phyloP scores from a whole-genome alignment of 2,888 invertebrate species.

The Leptura quadrifasciata region DNA sequence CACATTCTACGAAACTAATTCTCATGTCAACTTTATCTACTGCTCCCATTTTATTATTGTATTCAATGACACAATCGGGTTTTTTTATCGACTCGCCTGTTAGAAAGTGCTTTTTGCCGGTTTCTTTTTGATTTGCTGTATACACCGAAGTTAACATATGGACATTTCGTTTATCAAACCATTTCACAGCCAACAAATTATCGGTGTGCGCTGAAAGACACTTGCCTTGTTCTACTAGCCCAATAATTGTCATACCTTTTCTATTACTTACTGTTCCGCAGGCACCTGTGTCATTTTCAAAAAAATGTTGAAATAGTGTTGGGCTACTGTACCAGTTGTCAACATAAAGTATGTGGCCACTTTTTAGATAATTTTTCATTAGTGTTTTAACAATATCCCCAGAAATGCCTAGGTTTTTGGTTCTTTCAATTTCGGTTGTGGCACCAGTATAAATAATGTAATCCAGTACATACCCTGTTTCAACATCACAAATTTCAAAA shows the following conservation, averaged over 20 bases:
- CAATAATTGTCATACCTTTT: background rate
- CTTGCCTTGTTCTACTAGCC: background rate
- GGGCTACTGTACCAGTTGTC: no score
- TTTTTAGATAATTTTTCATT: no score
- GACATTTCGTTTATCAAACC: slow-evolving; percentile 64
- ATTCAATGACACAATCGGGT: slow-evolving; percentile 56
- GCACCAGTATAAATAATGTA: background rate
- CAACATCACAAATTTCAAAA: slow-evolving; percentile 11
- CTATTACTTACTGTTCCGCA: slow-evolving; percentile 12
- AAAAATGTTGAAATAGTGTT: no score
- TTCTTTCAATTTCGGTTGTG: background rate
- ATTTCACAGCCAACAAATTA: slow-evolving; percentile 54
- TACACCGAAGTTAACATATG: slow-evolving; percentile 51
- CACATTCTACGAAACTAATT: slow-evolving; percentile 61
- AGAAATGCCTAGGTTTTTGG: background rate
- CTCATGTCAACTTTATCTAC: slow-evolving; percentile 65
- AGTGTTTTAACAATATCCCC: slow-evolving; percentile 9
- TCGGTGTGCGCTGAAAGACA: slow-evolving; percentile 13
- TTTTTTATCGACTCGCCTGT: slow-evolving; percentile 21
- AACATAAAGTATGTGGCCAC: no score
- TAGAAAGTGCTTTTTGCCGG: background rate
- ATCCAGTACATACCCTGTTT: background rate
- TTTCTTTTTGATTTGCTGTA: background rate
- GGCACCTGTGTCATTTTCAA: background rate
- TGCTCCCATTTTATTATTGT: slow-evolving; percentile 64